Percentiles rank a stretch among this genome's conserved stretches.
These are phyloP conservation scores for Sebastes oblongus DNA, from an alignment of 2,797 vertebrate species.

Conservation along the genomic window DNA sequence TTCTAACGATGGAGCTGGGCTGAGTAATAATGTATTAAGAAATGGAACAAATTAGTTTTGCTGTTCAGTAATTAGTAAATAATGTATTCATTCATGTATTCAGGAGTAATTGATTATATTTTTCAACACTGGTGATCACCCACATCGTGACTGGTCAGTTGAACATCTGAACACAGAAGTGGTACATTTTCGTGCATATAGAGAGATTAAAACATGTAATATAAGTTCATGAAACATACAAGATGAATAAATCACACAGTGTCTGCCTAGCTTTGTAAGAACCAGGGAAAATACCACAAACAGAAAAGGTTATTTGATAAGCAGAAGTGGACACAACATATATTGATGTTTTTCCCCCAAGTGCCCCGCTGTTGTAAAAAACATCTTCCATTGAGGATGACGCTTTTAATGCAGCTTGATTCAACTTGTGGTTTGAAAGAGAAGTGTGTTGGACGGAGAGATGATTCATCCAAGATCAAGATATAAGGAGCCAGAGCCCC, in stretches of 20 bases:
- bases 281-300: conserved; percentile 11
- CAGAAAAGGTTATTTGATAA: conserved; percentile 33
- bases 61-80: neutral
- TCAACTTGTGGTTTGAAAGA: conserved; percentile 33
- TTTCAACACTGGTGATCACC: neutral
- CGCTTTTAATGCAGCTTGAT: conserved; percentile 34
- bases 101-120: neutral
- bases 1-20: neutral
- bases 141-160: neutral
- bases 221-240: neutral
- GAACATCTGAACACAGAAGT: neutral
- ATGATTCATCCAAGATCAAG: conserved; percentile 56
- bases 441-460: conserved; percentile 6
- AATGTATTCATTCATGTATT: neutral
- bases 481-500: conserved; percentile 56
- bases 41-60: neutral
- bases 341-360: conserved; percentile 13
- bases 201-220: neutral
- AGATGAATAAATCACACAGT: neutral
- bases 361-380: conserved; percentile 6
- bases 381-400: conserved; percentile 42
- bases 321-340: conserved; percentile 22
- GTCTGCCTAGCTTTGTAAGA: neutral
- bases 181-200: neutral
- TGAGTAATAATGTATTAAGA: neutral